phyloP scores from a whole-genome alignment of 2,888 invertebrate genomes.

The Leptothorax acervorum region DNA sequence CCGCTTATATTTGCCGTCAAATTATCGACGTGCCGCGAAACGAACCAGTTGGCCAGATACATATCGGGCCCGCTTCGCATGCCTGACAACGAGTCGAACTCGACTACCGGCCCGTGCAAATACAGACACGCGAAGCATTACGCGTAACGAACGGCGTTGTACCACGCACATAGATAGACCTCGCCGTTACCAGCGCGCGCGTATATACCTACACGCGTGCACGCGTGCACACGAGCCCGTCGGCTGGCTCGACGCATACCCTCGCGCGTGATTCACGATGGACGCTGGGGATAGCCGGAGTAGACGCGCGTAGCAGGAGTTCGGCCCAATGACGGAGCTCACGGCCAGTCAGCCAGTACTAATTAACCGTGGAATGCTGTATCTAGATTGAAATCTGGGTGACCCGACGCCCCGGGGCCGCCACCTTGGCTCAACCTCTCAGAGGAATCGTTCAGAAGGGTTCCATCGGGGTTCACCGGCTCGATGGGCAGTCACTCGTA shows the following conservation, averaged over 20 bases:
- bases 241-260: conserved; percentile 46
- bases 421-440: conserved; percentile 81
- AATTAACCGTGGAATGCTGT: conserved; percentile 85
- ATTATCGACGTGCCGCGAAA: conserved; percentile 62
- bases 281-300: conserved; percentile 56
- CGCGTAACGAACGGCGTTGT: conserved; percentile 46
- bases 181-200: not conserved
- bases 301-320: conserved; percentile 73
- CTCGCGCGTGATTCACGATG: conserved; percentile 55
- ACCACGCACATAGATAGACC: not conserved
- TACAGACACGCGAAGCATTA: conserved; percentile 61
- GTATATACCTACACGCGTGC: not conserved
- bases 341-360: conserved; percentile 83
- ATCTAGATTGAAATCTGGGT: conserved; percentile 86
- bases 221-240: not conserved
- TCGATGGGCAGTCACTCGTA: conserved; percentile 64
- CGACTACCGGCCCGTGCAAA: conserved; percentile 63
- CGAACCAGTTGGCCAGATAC: conserved; percentile 53
- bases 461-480: conserved; percentile 72
- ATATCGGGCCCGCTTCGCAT: conserved; percentile 60
- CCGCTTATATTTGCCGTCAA: conserved; percentile 53
- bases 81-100: conserved; percentile 61
- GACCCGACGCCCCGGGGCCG: conserved; percentile 84
- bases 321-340: conserved; percentile 80
- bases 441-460: conserved; percentile 67